phyloP scores from a whole-genome alignment of 2,888 invertebrate species.

The Pammene fasciana region DNA sequence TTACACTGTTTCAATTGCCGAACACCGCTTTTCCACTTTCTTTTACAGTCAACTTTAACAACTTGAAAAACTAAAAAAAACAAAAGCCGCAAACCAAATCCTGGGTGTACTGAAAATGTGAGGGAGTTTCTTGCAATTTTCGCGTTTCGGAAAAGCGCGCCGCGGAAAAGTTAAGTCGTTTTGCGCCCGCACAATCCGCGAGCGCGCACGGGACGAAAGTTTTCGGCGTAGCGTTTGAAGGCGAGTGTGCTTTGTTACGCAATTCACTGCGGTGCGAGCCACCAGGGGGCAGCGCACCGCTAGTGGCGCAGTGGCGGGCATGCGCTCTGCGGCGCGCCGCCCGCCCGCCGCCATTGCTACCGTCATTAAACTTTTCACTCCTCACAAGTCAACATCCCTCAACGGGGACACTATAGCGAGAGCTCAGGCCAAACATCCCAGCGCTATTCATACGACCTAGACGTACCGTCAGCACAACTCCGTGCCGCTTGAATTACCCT shows the following conservation, averaged over 20 bases:
- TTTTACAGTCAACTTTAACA: constrained; percentile 66
- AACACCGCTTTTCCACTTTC: constrained; percentile 68
- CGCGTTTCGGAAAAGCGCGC: constrained; percentile 55
- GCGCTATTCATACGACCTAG: constrained; percentile 32
- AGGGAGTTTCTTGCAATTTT: constrained; percentile 47
- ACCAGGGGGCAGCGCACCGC: constrained; percentile 79
- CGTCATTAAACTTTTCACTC: constrained; percentile 61
- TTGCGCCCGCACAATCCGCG: constrained; percentile 70
- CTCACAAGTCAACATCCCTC: constrained; percentile 52
- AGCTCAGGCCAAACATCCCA: constrained; percentile 11
- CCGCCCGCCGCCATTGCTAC: constrained; percentile 48
- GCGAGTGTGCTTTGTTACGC: constrained; percentile 82
- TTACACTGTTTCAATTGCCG: constrained; percentile 63
- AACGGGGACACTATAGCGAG: constrained; percentile 38
- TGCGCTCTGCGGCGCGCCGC: constrained; percentile 64
- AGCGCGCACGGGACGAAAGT: constrained; percentile 74
- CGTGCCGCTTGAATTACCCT: constrained; percentile 51
- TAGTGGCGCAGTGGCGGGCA: constrained; percentile 82
- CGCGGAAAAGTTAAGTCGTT: constrained; percentile 76
- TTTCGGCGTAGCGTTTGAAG: constrained; percentile 73
- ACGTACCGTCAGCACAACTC: constrained; percentile 36
- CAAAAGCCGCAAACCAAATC: constrained; percentile 56
- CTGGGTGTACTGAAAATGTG: constrained; percentile 47
- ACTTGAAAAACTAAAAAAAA: constrained; percentile 64
- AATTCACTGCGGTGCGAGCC: constrained; percentile 78